Evolutionary conservation across 2,888 invertebrate genomes (phyloP).

Genomic region (Spisula solida): DNA sequence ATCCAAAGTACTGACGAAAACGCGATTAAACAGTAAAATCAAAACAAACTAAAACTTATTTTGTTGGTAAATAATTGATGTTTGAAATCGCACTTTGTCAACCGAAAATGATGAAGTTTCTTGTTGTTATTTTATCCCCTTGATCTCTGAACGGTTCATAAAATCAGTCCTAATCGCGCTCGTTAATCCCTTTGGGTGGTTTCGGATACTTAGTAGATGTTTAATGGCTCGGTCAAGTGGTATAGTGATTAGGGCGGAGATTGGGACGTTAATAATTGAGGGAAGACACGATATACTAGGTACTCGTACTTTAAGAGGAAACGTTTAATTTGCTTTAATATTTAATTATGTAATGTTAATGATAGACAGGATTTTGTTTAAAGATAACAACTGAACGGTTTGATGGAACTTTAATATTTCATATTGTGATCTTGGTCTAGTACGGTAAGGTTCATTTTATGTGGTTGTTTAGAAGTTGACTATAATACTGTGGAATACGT

Average conservation of each 20-base stretch:
- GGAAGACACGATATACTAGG: not conserved
- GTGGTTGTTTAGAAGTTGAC: no score
- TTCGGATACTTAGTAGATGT: not conserved
- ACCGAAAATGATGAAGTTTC: slow-evolving; percentile 7
- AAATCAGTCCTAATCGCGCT: slow-evolving; percentile 59
- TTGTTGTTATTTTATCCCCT: not conserved
- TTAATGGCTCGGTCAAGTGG: slow-evolving; percentile 7
- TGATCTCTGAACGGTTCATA: slow-evolving; percentile 38
- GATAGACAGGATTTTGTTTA: not conserved
- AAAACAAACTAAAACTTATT: not conserved
- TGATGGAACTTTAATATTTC: no score
- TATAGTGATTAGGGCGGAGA: slow-evolving; percentile 9
- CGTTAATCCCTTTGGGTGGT: slow-evolving; percentile 41
- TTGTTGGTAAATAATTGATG: slow-evolving; percentile 18
- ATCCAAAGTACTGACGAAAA: not conserved
- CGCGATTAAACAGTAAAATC: slow-evolving; percentile 9
- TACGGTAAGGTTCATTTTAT: no score
- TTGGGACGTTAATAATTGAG: not conserved
- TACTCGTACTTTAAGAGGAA: not conserved
- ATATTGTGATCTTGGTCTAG: no score
- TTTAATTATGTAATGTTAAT: slow-evolving; percentile 16
- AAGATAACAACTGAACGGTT: not conserved
- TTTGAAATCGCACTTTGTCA: slow-evolving; percentile 1
- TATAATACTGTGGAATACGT: no score
- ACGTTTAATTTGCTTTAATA: not conserved